Evolutionary conservation across 2,888 invertebrate genomes (phyloP), one percentile per base, ranked within the genome.

Genomic region (Willowsia nigromaculata): DNA sequence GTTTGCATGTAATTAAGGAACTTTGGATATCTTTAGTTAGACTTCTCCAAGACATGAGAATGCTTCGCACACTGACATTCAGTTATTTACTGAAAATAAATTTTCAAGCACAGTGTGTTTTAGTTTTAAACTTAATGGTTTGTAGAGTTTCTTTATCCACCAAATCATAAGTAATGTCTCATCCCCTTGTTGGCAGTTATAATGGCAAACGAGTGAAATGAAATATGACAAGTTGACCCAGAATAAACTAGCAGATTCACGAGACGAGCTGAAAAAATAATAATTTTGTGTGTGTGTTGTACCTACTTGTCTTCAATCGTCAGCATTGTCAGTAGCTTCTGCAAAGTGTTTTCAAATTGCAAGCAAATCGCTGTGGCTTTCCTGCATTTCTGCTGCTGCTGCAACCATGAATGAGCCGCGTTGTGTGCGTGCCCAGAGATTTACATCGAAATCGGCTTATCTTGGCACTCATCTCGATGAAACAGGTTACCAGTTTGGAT

Each of bases 401-500:
- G 30, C 27, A 2, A 18, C 22, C 0, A 47, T 62, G 76, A 30
- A 78, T 33, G 62, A 76, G 76, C 40, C 47, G 30, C 18, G 37
- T 27, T 47, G 59, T 50, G 27, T 53, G 30, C 62, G 62, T 43
- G 40, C 50, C 53, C 47, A 40, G 15, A 50, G 40, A 80, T 80
- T 87, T 50, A 56, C 71, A 68, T 81, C 50, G 27, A n/a, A 30
- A 71, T 59, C 47, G 37, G 33, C 74, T 76, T 88, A 82, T 82
- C 88, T 59, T 40, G 76, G 37, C 71, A 47, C 40, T 62, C 6
- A 88, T 88, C 82, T 82, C 59, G 15, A 18, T 82, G 76, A 88
- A 88, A 88, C 88, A 88, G 88, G 88, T 88, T 88, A 82, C 82
- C 30, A 18, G 18, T 74, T 74, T 33, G 7, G 68, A 50, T 68